A percentile compares a stretch with the other conserved stretches of the same genome.
These are phyloP conservation scores for Anguilla marmorata DNA, from an alignment of 2,797 vertebrate genomes.

Conservation along the genomic window DNA sequence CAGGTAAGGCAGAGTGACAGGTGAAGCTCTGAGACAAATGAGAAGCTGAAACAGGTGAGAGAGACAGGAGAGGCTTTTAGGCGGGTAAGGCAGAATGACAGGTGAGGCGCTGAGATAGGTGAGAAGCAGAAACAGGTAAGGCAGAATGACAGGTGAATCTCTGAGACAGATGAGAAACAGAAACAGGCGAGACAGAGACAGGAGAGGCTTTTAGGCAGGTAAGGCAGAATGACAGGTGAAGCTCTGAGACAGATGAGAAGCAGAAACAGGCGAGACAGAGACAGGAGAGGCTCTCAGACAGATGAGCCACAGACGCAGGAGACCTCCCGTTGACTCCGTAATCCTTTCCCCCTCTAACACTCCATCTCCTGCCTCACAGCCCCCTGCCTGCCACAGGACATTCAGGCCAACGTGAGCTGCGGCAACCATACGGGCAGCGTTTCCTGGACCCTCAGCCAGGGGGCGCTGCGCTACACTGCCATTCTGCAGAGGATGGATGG, in stretches of 20 bases:
- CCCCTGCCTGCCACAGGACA: background rate
- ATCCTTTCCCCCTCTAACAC: background rate
- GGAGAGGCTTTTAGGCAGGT: background rate
- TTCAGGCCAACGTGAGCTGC: background rate
- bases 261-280: background rate
- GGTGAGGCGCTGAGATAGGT: background rate
- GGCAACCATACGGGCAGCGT: background rate
- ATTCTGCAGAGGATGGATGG: background rate
- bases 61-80: background rate
- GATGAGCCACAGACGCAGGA: background rate
- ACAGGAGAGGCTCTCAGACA: background rate
- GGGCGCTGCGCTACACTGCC: constrained; percentile 30
- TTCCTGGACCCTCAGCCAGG: constrained; percentile 27
- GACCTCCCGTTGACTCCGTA: background rate
- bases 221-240: background rate
- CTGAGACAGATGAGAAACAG: background rate
- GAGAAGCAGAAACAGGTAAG: background rate
- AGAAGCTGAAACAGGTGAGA: background rate
- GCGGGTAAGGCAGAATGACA: background rate
- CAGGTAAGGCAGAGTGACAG: background rate
- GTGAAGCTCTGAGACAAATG: background rate
- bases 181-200: background rate
- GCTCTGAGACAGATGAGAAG: background rate
- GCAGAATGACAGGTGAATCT: background rate
- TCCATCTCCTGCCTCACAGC: background rate